phyloP scores from a whole-genome alignment of 92 coral and sea anemone species.

The Heteractis magnifica region DNA sequence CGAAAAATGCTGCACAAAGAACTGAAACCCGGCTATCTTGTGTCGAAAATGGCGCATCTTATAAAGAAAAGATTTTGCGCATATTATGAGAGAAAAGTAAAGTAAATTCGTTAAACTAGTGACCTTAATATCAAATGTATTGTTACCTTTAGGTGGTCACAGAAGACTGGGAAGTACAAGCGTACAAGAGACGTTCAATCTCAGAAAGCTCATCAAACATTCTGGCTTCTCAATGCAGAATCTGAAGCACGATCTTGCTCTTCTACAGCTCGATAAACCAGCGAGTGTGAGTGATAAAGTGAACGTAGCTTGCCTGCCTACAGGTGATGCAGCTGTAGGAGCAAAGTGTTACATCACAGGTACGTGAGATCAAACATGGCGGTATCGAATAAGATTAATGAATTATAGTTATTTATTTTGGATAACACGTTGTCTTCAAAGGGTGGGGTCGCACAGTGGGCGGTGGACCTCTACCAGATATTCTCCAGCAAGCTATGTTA shows the following conservation, averaged over 20 bases:
- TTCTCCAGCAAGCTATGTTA: slow-evolving; percentile 66
- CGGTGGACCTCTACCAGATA: slow-evolving; percentile 42
- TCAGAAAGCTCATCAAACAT: slow-evolving; percentile 57
- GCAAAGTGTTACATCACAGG: slow-evolving; percentile 71
- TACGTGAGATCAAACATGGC: slow-evolving; percentile 14
- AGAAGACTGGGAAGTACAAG: slow-evolving; percentile 56
- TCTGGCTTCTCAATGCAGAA: slow-evolving; percentile 53
- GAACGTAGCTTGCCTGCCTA: slow-evolving; percentile 65
- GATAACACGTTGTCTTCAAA: not conserved
- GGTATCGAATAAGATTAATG: not conserved
- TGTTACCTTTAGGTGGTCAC: slow-evolving; percentile 52
- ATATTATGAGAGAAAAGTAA: too few species aligned
- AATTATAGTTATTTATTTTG: not conserved
- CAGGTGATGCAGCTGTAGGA: slow-evolving; percentile 45
- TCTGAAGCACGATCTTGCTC: slow-evolving; percentile 64
- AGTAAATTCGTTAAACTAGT: too few species aligned
- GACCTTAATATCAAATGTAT: not conserved
- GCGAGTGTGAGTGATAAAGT: slow-evolving; percentile 60
- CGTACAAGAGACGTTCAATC: slow-evolving; percentile 51
- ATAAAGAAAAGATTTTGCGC: too few species aligned
- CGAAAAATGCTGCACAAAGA: too few species aligned
- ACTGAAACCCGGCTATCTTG: too few species aligned
- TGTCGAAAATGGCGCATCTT: too few species aligned
- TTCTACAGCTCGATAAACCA: slow-evolving; percentile 51
- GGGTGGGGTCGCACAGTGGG: slow-evolving; percentile 73